Percentiles rank a stretch among this genome's conserved stretches.
Evolutionary conservation across 2,888 invertebrate genomes (phyloP).

Genomic region (Ochropleura plecta): DNA sequence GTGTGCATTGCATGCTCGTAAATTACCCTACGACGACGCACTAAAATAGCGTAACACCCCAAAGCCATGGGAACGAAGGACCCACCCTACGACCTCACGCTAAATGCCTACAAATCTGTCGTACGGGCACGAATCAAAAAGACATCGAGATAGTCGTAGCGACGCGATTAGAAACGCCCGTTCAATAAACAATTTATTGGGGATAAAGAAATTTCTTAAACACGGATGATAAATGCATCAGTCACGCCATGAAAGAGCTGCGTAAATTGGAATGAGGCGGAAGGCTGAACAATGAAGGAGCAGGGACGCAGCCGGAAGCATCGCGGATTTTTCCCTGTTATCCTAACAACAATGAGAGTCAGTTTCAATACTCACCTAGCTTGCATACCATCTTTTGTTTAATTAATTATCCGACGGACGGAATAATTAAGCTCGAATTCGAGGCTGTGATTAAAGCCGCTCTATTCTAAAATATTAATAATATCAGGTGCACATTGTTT

Average conservation of each 20-base stretch:
- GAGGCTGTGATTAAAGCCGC: slow-evolving; percentile 80
- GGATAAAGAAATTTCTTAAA: slow-evolving; percentile 80
- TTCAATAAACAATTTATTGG: slow-evolving; percentile 87
- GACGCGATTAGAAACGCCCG: slow-evolving; percentile 85
- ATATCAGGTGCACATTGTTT: slow-evolving; percentile 82
- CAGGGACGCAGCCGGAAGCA: slow-evolving; percentile 80
- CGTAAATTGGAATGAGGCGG: slow-evolving; percentile 81
- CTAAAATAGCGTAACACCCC: slow-evolving; percentile 90
- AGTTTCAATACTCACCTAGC: slow-evolving; percentile 81
- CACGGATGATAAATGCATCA: slow-evolving; percentile 84
- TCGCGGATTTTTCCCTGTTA: slow-evolving; percentile 86
- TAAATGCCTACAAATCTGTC: slow-evolving; percentile 88
- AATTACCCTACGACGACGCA: slow-evolving; percentile 87
- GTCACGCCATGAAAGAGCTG: slow-evolving; percentile 82
- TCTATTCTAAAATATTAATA: slow-evolving; percentile 81
- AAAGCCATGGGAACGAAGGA: slow-evolving; percentile 86
- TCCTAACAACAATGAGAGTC: slow-evolving; percentile 83
- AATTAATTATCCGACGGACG: slow-evolving; percentile 87
- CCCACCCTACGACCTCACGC: slow-evolving; percentile 78
- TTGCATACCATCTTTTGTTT: slow-evolving; percentile 84
- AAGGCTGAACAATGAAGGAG: slow-evolving; percentile 79
- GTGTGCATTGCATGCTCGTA: slow-evolving; percentile 85
- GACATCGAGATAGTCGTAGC: slow-evolving; percentile 82
- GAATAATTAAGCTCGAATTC: slow-evolving; percentile 86
- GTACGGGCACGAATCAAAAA: slow-evolving; percentile 85